Evolutionary conservation across 2,888 invertebrate species (phyloP), one percentile per base, ranked within the genome.

Genomic region (Bedellia somnulentella): DNA sequence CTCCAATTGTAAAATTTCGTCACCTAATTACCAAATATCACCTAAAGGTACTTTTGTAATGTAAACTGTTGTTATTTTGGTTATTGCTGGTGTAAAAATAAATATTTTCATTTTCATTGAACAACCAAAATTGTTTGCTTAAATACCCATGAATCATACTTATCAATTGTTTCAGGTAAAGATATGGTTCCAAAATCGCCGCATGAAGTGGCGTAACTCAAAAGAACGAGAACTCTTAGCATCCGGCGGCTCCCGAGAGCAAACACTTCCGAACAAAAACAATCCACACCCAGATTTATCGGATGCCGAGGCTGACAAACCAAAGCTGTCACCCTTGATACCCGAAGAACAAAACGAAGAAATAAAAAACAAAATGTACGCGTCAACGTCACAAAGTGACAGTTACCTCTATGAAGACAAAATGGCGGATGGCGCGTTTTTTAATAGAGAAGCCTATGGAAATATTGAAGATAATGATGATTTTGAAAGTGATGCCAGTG

Each of bases 191-290:
- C 97, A 98, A 80, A 98, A 98, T 59, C 86, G 97, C 0, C 86
- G 97, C 32, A 98, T 98, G 97, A 98, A 94, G 64, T 97, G 97
- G 97, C 82, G 98, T 31, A 98, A 98, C 67, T 94, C 93, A 3
- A 97, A 97, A 68, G 97, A 97, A 60, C 80, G 96, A 17, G 96
- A 97, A 62, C 80, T 96, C 0, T 75, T 97, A 14, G 95, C 96
- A 0, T 87, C 87, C 12, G 96, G 96, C 0, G 96, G 96, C 2
- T 92, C 93, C 5, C 81, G 96, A 15, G 96, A 96, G 52, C 94
- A 95, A 61, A 96, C 96, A 0, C 73, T 97, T 14, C 96, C 96
- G 1, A 96, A 93, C 62, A 96, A 96, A 59, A 94, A 93, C 76
- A 96, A 95, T 60, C 95, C 95, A 0, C 93, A 95, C 59, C 95